Conservation (phyloP, 2,888 invertebrate species). For the Amblyjoppa fuscipennis region DNA sequence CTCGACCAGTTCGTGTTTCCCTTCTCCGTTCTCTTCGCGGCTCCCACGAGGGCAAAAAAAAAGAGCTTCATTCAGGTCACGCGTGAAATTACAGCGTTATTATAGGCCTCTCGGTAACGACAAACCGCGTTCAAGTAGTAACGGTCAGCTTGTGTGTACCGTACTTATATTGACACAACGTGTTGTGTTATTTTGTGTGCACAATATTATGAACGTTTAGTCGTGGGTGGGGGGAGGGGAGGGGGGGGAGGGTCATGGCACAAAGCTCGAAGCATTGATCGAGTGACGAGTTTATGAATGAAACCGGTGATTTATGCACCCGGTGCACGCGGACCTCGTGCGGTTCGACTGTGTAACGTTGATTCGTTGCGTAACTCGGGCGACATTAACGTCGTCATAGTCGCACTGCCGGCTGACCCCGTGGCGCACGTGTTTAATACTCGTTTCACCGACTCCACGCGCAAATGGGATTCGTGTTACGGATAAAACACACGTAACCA, state of each 20-base stretch:
- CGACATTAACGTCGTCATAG: conserved; percentile 19
- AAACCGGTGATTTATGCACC: conserved; percentile 50
- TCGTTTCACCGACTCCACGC: not conserved
- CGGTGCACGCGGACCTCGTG: conserved; percentile 11
- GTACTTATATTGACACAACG: not conserved
- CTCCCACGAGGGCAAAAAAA: not conserved
- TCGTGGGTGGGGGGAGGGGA: not conserved
- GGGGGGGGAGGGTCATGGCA: not conserved
- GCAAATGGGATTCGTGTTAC: not conserved
- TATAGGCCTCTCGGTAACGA: conserved; percentile 17
- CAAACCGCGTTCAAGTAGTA: not conserved
- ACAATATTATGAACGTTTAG: conserved; percentile 25
- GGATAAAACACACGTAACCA: not conserved
- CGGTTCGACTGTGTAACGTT: conserved; percentile 11
- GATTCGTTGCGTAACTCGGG: conserved; percentile 22
- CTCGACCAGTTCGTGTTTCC: conserved; percentile 11
- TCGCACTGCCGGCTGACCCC: not conserved
- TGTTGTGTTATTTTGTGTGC: not conserved
- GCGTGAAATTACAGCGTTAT: conserved; percentile 49
- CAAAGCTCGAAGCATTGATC: conserved; percentile 58
- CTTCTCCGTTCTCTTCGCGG: conserved; percentile 1
- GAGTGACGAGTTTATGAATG: conserved; percentile 61
- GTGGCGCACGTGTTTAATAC: not conserved
- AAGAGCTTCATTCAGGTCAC: conserved; percentile 28
- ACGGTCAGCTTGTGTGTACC: not conserved